Evolutionary conservation across 2,888 invertebrate genomes (phyloP), one percentile per base, ranked within the genome.

Genomic region (Dione juno): DNA sequence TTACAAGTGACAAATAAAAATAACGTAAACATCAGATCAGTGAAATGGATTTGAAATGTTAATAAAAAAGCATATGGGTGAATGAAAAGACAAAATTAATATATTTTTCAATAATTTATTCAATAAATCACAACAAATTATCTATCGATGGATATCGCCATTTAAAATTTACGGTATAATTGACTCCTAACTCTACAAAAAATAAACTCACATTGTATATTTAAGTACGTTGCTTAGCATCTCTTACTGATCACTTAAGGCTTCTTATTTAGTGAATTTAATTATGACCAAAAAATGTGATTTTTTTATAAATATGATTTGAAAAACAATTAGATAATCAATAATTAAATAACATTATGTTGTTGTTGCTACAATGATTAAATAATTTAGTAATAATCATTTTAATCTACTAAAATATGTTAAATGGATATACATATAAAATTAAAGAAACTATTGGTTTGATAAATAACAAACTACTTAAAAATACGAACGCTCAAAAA

Each of bases 101-200:
- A 48, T 13, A 43, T 57, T 57, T n/a, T 45, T 53, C 16, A 28
- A 57, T 57, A 14, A 40, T 71, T 70, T 67, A 70, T 73, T 72
- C 63, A 67, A 50, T 71, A 69, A 69, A 74, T 74, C 69, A 74
- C 71, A 74, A 71, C 67, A 69, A 64, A 58, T 45, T 67, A 67
- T 67, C 71, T 41, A 58, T 66, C 35, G 53, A 67, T 58, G 57
- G 69, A 67, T 64, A 65, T 54, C 67, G 66, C 54, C 57, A 71
- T 58, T 70, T 66, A 63, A 43, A 43, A 64, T 53, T 43, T 80
- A 70, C 69, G 53, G 71, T 59, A 63, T 84, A 85, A 86, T 86
- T 87, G 86, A 87, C 85, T 72, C 80, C 83, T 5, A 84, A 79
- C 77, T 71, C 81, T 83, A 82, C 76, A 73, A 73, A 75, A 69